phyloP scores from a whole-genome alignment of 2,888 invertebrate species.

The Oasisia sp. region DNA sequence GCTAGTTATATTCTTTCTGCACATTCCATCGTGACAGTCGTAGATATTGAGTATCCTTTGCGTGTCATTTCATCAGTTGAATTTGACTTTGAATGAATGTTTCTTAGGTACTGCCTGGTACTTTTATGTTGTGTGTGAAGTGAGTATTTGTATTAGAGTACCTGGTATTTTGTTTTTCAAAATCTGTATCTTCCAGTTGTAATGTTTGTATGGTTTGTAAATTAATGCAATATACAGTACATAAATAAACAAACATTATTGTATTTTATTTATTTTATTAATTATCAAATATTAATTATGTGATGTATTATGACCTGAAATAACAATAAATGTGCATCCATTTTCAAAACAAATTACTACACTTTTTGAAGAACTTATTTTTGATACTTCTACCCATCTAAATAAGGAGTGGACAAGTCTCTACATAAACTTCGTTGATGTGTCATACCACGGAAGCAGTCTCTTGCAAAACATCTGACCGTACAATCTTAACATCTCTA shows the following conservation, averaged over 20 bases:
- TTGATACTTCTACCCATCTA: no score
- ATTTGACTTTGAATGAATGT: neutral
- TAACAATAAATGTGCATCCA: neutral
- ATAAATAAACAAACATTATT: neutral
- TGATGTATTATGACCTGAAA: neutral
- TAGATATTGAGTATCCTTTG: neutral
- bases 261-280: neutral
- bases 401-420: no score
- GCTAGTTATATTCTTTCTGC: neutral
- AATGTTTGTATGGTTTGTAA: neutral
- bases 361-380: neutral
- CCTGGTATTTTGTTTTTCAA: neutral
- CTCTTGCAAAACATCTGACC: neutral
- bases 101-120: no score
- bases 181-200: no score
- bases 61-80: neutral
- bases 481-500: neutral
- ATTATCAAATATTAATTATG: neutral
- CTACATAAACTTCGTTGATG: no score
- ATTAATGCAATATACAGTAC: neutral
- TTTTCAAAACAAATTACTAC: neutral
- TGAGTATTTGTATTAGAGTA: neutral
- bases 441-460: neutral
- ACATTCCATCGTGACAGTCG: neutral
- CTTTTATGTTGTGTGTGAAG: neutral